These are phyloP conservation scores for Hirtodrosophila trivittata DNA, from an alignment of 2,888 invertebrate genomes.

Conservation along the genomic window DNA sequence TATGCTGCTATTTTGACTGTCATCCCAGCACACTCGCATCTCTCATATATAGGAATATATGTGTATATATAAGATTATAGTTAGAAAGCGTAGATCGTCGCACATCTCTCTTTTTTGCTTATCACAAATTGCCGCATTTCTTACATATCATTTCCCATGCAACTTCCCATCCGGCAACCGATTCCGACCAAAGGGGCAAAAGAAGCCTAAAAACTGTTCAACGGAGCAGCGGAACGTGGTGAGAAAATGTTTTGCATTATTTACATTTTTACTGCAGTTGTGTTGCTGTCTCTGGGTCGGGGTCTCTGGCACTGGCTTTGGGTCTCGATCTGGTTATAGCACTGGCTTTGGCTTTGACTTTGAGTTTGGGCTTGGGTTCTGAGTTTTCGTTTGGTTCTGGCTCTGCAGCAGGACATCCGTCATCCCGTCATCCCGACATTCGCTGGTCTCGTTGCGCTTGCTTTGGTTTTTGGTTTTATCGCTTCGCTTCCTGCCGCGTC, in stretches of 20 bases:
- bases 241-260: constrained; percentile 79
- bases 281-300: constrained; percentile 22
- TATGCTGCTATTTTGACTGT: constrained; percentile 26
- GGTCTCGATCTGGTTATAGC: neutral
- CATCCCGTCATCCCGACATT: constrained; percentile 34
- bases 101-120: constrained; percentile 32
- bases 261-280: constrained; percentile 58
- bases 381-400: constrained; percentile 30
- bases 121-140: constrained; percentile 51
- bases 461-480: constrained; percentile 74
- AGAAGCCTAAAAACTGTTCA: constrained; percentile 72
- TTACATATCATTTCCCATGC: constrained; percentile 75
- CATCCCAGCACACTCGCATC: constrained; percentile 1
- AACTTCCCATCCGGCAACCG: constrained; percentile 47
- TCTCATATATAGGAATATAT: constrained; percentile 11
- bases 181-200: constrained; percentile 24
- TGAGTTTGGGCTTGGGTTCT: constrained; percentile 21
- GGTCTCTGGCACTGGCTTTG: constrained; percentile 11
- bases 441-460: constrained; percentile 68
- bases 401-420: constrained; percentile 73
- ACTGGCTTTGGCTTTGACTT: neutral
- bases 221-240: constrained; percentile 67
- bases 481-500: constrained; percentile 74
- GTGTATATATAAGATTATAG: constrained; percentile 8
- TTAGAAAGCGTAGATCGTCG: constrained; percentile 61